phyloP scores from a whole-genome alignment of 1,140 invertebrate species.

The Temnothorax longispinosus region DNA sequence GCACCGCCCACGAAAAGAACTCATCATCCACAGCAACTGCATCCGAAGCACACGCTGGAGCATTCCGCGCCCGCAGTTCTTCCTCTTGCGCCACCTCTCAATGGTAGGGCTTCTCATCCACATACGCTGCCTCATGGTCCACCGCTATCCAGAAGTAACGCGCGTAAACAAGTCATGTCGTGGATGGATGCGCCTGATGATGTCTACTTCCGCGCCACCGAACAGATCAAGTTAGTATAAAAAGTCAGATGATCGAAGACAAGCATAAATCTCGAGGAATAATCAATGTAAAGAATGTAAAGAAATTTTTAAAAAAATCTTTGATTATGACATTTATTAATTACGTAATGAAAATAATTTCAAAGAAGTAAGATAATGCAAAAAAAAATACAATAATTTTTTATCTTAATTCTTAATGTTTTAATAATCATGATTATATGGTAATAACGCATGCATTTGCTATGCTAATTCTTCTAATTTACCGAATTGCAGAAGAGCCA shows the following conservation, averaged over 20 bases:
- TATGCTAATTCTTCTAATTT: not conserved
- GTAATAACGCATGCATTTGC: not conserved
- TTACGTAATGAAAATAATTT: not conserved
- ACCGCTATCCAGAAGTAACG: slow-evolving; percentile 87
- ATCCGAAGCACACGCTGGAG: slow-evolving; percentile 80
- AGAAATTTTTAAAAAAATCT: not conserved
- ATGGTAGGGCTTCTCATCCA: slow-evolving; percentile 81
- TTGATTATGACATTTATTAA: not conserved
- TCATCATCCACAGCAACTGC: slow-evolving; percentile 86
- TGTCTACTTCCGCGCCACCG: slow-evolving; percentile 97
- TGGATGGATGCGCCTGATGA: slow-evolving; percentile 99
- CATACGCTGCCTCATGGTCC: slow-evolving; percentile 79
- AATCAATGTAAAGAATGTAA: not conserved
- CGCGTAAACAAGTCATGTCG: slow-evolving; percentile 96
- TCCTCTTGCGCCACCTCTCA: slow-evolving; percentile 81
- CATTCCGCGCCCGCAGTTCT: slow-evolving; percentile 79
- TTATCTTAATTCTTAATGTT: not conserved
- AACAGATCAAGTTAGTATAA: slow-evolving; percentile 93
- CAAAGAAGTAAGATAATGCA: not conserved
- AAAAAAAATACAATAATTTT: not conserved
- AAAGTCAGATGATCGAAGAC: not conserved
- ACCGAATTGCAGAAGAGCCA: slow-evolving; percentile 89
- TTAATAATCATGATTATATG: not conserved
- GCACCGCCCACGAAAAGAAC: slow-evolving; percentile 90
- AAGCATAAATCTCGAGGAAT: not conserved